Evolutionary conservation across 2,888 invertebrate genomes (phyloP).

Genomic region (Chromoteleia sp.): DNA sequence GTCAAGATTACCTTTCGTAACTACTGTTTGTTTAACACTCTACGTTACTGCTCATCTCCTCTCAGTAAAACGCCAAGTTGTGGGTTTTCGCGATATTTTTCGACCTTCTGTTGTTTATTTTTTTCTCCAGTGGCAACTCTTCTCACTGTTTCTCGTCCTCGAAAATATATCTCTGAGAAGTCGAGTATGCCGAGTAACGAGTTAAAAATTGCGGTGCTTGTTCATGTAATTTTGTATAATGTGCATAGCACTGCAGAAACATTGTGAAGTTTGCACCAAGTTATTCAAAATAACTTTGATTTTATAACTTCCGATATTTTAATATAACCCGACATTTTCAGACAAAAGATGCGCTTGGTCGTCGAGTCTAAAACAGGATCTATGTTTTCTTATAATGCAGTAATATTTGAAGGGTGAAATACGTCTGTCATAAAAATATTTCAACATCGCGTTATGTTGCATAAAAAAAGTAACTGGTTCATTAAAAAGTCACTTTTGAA

Average conservation of each 20-base stretch:
- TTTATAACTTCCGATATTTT: conserved; percentile 58
- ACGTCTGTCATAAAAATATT: no score
- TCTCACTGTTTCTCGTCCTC: conserved; percentile 55
- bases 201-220: conserved; percentile 62
- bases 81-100: conserved; percentile 77
- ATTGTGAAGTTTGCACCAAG: conserved; percentile 29
- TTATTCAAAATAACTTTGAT: conserved; percentile 52
- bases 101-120: conserved; percentile 57
- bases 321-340: neutral
- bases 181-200: conserved; percentile 59
- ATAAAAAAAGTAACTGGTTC: no score
- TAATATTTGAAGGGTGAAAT: neutral
- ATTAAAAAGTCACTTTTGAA: no score
- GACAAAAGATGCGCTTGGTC: conserved; percentile 16
- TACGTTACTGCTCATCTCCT: conserved; percentile 76
- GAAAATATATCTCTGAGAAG: conserved; percentile 64
- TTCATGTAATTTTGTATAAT: conserved; percentile 57
- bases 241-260: conserved; percentile 28
- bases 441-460: no score
- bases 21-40: conserved; percentile 83
- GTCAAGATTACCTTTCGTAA: conserved; percentile 77
- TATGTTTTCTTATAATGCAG: neutral
- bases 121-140: conserved; percentile 42
- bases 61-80: conserved; percentile 77
- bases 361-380: neutral